Evolutionary conservation across 2,113 vertebrate species (phyloP).

Genomic region (Epinephelus fuscoguttatus): DNA sequence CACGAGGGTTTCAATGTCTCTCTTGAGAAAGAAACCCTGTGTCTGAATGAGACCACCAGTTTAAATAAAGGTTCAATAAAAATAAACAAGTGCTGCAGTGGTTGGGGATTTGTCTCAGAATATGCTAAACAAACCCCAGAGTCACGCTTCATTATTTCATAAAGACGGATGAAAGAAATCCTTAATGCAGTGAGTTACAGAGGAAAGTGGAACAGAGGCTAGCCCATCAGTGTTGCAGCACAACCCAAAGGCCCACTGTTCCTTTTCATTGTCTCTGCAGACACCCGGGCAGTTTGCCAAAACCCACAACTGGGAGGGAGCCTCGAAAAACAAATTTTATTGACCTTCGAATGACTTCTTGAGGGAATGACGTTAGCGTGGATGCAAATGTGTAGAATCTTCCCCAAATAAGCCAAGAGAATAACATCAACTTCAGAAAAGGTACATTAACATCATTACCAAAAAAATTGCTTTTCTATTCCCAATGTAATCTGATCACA

Average conservation of each 20-base stretch:
- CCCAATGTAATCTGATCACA: background rate
- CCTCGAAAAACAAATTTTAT: background rate
- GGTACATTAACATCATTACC: background rate
- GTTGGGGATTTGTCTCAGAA: background rate
- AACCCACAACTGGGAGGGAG: background rate
- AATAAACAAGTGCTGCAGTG: background rate
- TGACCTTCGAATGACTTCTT: constrained; percentile 13
- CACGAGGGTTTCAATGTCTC: background rate
- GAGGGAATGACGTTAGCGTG: background rate
- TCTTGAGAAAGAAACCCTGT: too few relatives aligned
- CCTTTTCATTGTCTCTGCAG: constrained; percentile 4
- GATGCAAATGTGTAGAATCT: background rate
- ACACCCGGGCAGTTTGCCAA: constrained; percentile 17
- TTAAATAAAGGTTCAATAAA: too few relatives aligned
- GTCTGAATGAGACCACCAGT: too few relatives aligned
- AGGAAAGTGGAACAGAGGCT: background rate
- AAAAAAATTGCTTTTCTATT: background rate
- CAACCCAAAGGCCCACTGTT: background rate
- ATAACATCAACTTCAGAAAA: background rate
- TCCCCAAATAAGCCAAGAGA: background rate
- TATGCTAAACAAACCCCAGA: background rate
- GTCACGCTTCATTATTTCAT: background rate
- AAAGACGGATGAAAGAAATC: background rate
- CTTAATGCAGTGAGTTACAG: background rate
- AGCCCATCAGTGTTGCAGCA: background rate